Evolutionary conservation across 2,888 invertebrate genomes (phyloP).

Genomic region (Pterobdella sp.): DNA sequence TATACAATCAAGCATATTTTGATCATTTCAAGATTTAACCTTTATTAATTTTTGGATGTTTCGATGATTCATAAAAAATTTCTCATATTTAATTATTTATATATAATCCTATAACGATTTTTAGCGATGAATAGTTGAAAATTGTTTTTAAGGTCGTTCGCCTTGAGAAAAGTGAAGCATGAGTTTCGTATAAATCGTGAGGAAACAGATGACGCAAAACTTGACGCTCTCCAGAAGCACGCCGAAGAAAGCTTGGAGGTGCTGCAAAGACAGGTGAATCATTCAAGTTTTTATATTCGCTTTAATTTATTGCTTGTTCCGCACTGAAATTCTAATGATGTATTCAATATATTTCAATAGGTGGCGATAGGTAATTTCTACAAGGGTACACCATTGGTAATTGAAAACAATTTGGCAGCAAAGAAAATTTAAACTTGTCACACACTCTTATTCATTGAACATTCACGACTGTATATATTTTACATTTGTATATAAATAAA

Average conservation of each 20-base stretch:
- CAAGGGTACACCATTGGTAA: slow-evolving; percentile 24
- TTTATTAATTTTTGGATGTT: neutral
- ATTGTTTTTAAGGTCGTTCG: slow-evolving; percentile 18
- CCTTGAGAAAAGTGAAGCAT: slow-evolving; percentile 21
- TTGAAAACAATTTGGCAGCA: slow-evolving; percentile 5
- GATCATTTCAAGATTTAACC: neutral
- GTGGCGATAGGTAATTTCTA: slow-evolving; percentile 23
- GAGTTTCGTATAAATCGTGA: neutral
- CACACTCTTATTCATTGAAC: neutral
- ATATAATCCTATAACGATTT: neutral
- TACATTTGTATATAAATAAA: too few relatives aligned
- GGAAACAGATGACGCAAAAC: slow-evolving; percentile 19
- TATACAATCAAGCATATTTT: neutral
- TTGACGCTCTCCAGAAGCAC: slow-evolving; percentile 10
- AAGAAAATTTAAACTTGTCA: neutral
- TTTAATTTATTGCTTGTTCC: neutral
- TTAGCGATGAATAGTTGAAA: neutral
- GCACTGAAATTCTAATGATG: slow-evolving; percentile 1
- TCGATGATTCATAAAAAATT: neutral
- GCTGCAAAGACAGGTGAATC: slow-evolving; percentile 25
- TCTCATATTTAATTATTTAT: slow-evolving; percentile 2
- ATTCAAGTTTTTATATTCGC: neutral
- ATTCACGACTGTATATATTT: too few relatives aligned
- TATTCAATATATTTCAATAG: slow-evolving; percentile 15
- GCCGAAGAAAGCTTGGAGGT: slow-evolving; percentile 7